Percentiles rank a stretch among this genome's conserved stretches.
These are phyloP conservation scores for Tautogolabrus adspersus DNA, from an alignment of 2,113 vertebrate genomes.

Conservation along the genomic window DNA sequence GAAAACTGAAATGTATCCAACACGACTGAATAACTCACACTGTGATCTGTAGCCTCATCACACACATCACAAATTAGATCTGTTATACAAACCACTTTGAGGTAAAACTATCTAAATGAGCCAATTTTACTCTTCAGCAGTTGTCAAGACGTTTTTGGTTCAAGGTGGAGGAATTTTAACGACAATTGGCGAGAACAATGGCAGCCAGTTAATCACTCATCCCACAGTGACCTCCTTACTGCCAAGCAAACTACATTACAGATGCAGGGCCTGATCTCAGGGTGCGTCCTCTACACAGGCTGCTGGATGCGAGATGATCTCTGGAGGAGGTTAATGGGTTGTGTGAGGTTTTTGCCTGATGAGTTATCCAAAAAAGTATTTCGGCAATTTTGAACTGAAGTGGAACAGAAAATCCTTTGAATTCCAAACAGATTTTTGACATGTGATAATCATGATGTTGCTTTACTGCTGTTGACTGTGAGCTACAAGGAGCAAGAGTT, in stretches of 20 bases:
- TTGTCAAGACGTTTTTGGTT: background rate
- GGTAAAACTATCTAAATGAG: background rate
- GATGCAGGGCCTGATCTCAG: conserved; percentile 21
- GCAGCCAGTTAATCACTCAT: conserved; percentile 13
- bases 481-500: background rate
- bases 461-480: background rate
- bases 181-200: background rate
- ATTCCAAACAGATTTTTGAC: background rate
- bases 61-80: background rate
- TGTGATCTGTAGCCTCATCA: background rate
- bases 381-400: background rate
- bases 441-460: background rate
- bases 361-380: background rate
- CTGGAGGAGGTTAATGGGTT: background rate
- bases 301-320: background rate
- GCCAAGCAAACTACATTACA: conserved; percentile 11
- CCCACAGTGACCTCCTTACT: conserved; percentile 4
- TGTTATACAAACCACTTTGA: background rate
- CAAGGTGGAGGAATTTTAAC: background rate
- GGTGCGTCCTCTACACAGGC: conserved; percentile 4
- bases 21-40: background rate
- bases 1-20: background rate
- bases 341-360: background rate
- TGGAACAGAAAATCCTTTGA: background rate
- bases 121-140: background rate